Evolutionary conservation across 1,140 invertebrate genomes (phyloP).

Genomic region (Procambarus clarkii): DNA sequence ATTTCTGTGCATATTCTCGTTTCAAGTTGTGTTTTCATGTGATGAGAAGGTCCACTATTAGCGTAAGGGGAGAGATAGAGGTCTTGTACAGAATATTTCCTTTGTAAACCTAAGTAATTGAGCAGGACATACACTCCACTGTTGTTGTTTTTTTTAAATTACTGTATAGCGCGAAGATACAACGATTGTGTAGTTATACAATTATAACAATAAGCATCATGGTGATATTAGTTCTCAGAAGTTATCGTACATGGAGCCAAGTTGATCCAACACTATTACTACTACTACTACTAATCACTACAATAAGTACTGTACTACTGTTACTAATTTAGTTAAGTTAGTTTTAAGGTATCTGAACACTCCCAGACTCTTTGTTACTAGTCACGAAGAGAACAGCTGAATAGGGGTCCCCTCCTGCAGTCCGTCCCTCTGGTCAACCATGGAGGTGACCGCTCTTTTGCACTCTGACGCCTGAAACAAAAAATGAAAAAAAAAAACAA

Average conservation of each 20-base stretch:
- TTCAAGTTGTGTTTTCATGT: background rate
- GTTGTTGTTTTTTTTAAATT: background rate
- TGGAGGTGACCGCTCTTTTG: background rate
- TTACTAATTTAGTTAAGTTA: background rate
- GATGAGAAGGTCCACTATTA: background rate
- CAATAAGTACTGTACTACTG: background rate
- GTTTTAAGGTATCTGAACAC: background rate
- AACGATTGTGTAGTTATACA: background rate
- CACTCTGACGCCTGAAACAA: background rate
- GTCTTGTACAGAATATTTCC: background rate
- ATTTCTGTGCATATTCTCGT: background rate
- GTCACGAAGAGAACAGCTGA: background rate
- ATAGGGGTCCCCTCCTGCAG: background rate
- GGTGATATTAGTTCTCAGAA: slow-evolving; percentile 20
- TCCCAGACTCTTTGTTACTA: background rate
- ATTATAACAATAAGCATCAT: slow-evolving; percentile 5
- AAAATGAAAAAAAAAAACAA: background rate
- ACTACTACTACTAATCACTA: no score
- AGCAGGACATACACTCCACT: slow-evolving; percentile 2
- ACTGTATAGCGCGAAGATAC: slow-evolving; percentile 2
- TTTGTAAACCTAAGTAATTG: background rate
- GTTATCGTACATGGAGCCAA: slow-evolving; percentile 12
- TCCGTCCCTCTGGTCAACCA: background rate
- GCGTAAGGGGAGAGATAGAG: background rate
- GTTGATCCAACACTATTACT: background rate